These are phyloP conservation scores for Dicerorhinus sumatrensis DNA, from an alignment of 2,113 vertebrate species.

Conservation along the genomic window DNA sequence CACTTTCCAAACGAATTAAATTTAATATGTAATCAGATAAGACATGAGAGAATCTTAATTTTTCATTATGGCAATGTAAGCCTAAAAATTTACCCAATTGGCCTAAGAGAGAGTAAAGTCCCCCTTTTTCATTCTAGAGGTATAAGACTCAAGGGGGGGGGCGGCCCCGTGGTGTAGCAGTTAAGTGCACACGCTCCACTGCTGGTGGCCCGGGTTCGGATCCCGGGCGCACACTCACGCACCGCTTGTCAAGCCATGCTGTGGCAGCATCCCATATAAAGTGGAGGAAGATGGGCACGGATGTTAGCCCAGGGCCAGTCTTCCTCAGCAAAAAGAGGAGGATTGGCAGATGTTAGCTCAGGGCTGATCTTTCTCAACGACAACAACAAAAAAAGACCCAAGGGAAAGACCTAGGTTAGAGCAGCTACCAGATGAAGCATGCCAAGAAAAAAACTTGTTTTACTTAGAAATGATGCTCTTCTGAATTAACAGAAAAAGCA, in stretches of 20 bases:
- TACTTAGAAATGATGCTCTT: constrained; percentile 39
- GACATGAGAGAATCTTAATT: constrained; percentile 40
- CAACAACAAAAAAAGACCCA: not conserved
- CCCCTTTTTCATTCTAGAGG: not conserved
- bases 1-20: constrained; percentile 50
- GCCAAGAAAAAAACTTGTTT: constrained; percentile 20
- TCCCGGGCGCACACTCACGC: too few species aligned
- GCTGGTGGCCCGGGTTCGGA: too few species aligned
- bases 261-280: too few species aligned
- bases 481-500: constrained; percentile 1
- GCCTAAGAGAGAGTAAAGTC: not conserved
- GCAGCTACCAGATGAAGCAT: not conserved
- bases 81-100: not conserved
- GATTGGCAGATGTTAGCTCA: too few species aligned
- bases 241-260: too few species aligned
- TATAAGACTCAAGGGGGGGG: not conserved
- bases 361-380: too few species aligned
- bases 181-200: too few species aligned
- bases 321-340: too few species aligned
- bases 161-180: too few species aligned
- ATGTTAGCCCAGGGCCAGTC: too few species aligned
- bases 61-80: constrained; percentile 12
- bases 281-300: too few species aligned
- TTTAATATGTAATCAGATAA: not conserved
- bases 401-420: not conserved